Percentiles rank a stretch among this genome's conserved stretches.
Conservation (phyloP, 2,113 vertebrate species). For the Vimba vimba region DNA sequence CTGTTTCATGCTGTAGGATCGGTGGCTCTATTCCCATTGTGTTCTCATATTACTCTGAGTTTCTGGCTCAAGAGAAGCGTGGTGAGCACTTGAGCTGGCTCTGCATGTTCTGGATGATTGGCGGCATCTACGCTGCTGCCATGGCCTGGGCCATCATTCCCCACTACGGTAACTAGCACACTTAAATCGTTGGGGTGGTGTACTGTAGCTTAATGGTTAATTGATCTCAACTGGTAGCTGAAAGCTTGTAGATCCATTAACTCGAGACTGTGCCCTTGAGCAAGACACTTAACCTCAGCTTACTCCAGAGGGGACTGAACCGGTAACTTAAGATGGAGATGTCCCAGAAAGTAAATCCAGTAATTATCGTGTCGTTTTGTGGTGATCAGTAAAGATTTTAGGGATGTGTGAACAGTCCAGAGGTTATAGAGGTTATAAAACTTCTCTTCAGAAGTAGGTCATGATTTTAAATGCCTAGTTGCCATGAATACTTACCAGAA, state of each 20-base stretch:
- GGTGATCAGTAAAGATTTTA: background rate
- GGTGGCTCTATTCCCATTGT: slow-evolving; percentile 97
- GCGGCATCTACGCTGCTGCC: slow-evolving; percentile 94
- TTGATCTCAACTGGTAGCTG: background rate
- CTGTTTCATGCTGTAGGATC: slow-evolving; percentile 75
- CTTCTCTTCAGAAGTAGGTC: background rate
- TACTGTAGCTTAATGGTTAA: slow-evolving; percentile 14
- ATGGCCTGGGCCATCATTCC: slow-evolving; percentile 99
- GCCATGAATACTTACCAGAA: too few species aligned
- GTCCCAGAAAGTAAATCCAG: background rate
- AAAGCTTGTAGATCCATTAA: slow-evolving; percentile 4
- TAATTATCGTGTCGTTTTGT: background rate
- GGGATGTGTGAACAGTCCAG: background rate
- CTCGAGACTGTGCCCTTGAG: slow-evolving; percentile 1
- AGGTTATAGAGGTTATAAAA: background rate
- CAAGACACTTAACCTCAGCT: background rate
- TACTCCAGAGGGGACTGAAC: background rate
- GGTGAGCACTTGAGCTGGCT: slow-evolving; percentile 98
- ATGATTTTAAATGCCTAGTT: background rate
- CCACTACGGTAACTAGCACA: slow-evolving; percentile 85
- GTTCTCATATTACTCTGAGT: slow-evolving; percentile 98
- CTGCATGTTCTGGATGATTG: slow-evolving; percentile 99
- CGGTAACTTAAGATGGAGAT: background rate
- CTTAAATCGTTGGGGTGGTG: background rate
- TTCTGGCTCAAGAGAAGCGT: slow-evolving; percentile 96